Conservation (phyloP, 2,888 invertebrate species). For the Dusona sp. region DNA sequence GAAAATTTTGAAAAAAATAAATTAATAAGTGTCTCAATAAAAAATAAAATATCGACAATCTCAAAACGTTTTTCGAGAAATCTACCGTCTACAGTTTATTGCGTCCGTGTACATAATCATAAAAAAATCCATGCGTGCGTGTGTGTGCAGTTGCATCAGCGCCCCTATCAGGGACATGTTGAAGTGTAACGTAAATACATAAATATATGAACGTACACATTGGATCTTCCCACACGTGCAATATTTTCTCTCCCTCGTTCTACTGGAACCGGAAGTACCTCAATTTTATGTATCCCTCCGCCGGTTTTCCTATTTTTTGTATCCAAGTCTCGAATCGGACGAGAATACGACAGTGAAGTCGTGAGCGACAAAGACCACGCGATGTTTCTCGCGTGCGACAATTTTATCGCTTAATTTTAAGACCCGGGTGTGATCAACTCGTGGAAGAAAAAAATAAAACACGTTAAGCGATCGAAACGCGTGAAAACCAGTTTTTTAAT, state of each 20-base stretch:
- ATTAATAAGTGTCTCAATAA: not conserved
- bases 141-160: slow-evolving; percentile 9
- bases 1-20: not conserved
- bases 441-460: not conserved
- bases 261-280: slow-evolving; percentile 1
- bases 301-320: not conserved
- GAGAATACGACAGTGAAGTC: not conserved
- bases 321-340: not conserved
- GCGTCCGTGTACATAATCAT: not conserved
- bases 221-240: not conserved
- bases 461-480: not conserved
- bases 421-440: not conserved
- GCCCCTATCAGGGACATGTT: slow-evolving; percentile 6
- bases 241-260: not conserved
- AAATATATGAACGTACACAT: not conserved
- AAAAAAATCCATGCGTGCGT: not conserved
- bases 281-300: slow-evolving; percentile 5
- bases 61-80: not conserved
- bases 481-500: not conserved
- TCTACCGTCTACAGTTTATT: not conserved
- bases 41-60: too few relatives aligned
- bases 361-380: not conserved
- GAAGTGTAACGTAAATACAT: slow-evolving; percentile 1
- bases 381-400: not conserved
- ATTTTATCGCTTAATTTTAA: not conserved